A percentile compares a stretch with the other conserved stretches of the same genome.
Evolutionary conservation across 2,888 invertebrate species (phyloP).

Genomic region (Pristionchus arcanus): DNA sequence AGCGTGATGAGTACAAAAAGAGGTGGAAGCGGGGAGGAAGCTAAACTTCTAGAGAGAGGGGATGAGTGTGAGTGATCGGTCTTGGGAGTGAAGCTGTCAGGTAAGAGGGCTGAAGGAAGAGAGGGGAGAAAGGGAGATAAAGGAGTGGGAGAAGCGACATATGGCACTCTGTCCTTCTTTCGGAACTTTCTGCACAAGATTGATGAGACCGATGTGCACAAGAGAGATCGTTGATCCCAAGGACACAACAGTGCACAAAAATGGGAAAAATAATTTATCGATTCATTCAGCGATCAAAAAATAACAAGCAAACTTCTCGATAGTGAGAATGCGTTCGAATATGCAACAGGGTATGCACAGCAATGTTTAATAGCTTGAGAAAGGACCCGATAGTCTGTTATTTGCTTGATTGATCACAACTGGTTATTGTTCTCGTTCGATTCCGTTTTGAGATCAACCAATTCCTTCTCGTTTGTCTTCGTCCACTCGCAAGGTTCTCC

Average conservation of each 20-base stretch:
- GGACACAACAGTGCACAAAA: not conserved
- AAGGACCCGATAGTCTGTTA: not conserved
- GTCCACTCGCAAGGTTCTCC: slow-evolving; percentile 75
- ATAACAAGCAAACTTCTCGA: not conserved
- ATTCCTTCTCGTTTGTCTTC: slow-evolving; percentile 55
- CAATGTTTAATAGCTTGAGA: not conserved
- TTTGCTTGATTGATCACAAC: not conserved
- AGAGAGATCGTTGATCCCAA: not conserved
- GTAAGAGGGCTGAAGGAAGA: slow-evolving; percentile 1
- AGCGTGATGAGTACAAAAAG: slow-evolving; percentile 13
- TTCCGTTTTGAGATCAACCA: not conserved
- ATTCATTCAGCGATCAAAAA: slow-evolving; percentile 2
- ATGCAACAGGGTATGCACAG: slow-evolving; percentile 3
- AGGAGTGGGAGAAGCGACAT: slow-evolving; percentile 1
- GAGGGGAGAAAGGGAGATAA: not conserved
- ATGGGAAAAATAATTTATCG: slow-evolving; percentile 14
- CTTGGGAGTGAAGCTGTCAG: slow-evolving; percentile 18
- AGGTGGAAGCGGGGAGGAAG: not conserved
- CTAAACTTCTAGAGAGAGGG: not conserved
- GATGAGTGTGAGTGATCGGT: slow-evolving; percentile 6
- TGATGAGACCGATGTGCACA: not conserved
- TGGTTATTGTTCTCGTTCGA: not conserved
- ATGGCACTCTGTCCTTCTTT: slow-evolving; percentile 44
- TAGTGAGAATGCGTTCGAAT: slow-evolving; percentile 6
- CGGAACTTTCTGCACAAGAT: slow-evolving; percentile 27